Evolutionary conservation across 2,888 invertebrate species (phyloP).

Genomic region (Drosophila prostipennis): DNA sequence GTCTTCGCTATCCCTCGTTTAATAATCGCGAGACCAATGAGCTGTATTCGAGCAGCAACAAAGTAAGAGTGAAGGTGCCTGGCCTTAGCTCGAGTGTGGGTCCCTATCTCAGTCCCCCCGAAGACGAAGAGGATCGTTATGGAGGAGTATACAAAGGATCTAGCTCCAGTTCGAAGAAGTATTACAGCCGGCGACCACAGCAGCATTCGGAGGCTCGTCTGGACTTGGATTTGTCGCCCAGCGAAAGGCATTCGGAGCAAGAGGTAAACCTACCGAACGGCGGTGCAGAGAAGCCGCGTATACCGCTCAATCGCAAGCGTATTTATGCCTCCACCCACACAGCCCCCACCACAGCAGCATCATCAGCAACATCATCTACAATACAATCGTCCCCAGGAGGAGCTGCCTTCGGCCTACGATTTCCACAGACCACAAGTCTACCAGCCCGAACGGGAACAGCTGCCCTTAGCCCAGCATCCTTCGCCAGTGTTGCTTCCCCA

Average conservation of each 20-base stretch:
- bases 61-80: conserved; percentile 72
- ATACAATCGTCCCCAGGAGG: conserved; percentile 45
- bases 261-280: conserved; percentile 79
- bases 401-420: conserved; percentile 51
- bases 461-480: conserved; percentile 25
- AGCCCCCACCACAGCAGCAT: conserved; percentile 54
- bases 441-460: conserved; percentile 65
- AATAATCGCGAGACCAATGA: conserved; percentile 71
- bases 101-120: conserved; percentile 82
- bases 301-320: conserved; percentile 82
- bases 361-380: conserved; percentile 35
- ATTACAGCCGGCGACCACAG: conserved; percentile 57
- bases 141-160: conserved; percentile 15
- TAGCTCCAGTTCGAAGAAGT: conserved; percentile 54
- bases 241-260: conserved; percentile 79
- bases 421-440: conserved; percentile 64
- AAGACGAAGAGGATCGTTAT: conserved; percentile 68
- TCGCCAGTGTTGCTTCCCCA: conserved; percentile 5
- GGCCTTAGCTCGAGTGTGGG: conserved; percentile 78
- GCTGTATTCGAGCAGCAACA: conserved; percentile 71
- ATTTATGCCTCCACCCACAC: conserved; percentile 82
- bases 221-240: conserved; percentile 80
- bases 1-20: conserved; percentile 56
- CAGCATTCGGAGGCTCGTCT: conserved; percentile 72
- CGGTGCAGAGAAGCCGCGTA: conserved; percentile 68